These are phyloP conservation scores for Porites divaricata DNA, from an alignment of 92 coral and sea anemone genomes.

Conservation along the genomic window DNA sequence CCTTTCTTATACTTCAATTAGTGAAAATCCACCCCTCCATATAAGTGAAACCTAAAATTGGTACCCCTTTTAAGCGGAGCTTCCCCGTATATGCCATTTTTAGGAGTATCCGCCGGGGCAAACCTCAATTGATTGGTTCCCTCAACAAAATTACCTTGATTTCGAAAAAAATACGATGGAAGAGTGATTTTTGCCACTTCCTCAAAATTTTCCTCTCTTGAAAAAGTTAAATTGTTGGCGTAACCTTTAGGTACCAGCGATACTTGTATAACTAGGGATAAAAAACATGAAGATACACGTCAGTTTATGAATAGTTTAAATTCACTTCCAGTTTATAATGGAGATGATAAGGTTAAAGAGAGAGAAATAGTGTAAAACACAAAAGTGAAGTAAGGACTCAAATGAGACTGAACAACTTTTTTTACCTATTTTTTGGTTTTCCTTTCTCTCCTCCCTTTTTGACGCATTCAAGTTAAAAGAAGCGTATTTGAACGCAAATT, in stretches of 20 bases:
- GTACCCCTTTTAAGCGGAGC: too few species aligned
- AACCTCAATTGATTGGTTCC: neutral
- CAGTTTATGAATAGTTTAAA: too few species aligned
- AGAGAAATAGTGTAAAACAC: too few species aligned
- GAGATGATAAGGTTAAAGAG: too few species aligned
- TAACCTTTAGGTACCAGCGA: conserved; percentile 22
- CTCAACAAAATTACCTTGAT: neutral
- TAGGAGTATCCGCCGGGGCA: too few species aligned
- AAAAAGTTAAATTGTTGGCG: conserved; percentile 4
- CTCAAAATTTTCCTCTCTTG: neutral
- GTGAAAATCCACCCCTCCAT: too few species aligned
- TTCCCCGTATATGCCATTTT: too few species aligned
- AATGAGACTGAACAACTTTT: too few species aligned
- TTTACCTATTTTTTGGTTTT: conserved; percentile 42
- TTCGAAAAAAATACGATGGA: conserved; percentile 9
- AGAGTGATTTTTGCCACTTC: conserved; percentile 25
- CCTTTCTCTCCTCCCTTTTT: conserved; percentile 15
- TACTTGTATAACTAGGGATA: conserved; percentile 15
- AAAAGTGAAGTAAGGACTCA: too few species aligned
- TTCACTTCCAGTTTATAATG: too few species aligned
- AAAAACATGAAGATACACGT: neutral
- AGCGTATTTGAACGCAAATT: conserved; percentile 35
- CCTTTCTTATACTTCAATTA: too few species aligned
- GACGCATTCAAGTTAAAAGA: conserved; percentile 26
- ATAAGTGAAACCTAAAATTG: too few species aligned